Base-by-base conservation (phyloP, 2,797 vertebrate genomes). In the Lepus townsendii region DNA sequence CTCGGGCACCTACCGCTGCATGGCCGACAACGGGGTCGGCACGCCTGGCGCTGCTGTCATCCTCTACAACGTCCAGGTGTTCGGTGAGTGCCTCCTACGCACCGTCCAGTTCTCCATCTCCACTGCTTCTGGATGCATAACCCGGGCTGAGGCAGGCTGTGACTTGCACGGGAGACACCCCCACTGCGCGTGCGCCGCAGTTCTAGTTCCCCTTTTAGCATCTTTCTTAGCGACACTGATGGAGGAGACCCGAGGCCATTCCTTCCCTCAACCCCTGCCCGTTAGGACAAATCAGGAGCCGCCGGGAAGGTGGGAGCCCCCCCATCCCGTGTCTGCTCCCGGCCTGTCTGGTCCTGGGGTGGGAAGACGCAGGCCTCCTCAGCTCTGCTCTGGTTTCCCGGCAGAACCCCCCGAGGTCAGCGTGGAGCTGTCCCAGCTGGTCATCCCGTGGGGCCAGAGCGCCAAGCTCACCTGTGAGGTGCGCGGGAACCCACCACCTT, bases 391-490 rank as follows among this genome's bases (percentile, higher is more conserved):
- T 89, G 88, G 26, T 90, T 87, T 90, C 47, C 7, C 0, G 38
- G 0, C 99, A 99, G 99, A 99, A 93, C 99, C 99, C 50, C 99
- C 99, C 0, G 99, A 99, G 97, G 99, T 99, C 98, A 99, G 98
- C 1, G 97, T 99, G 98, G 99, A 99, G 98, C 98, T 99, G 94
- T 99, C 99, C 92, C 99, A 99, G 97, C 95, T 98, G 97, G 98
- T 99, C 93, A 99, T 98, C 3, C 95, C 97, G 0, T 99, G 99
- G 97, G 99, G 99, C 1, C 99, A 99, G 96, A 99, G 98, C 0
- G 99, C 99, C 97, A 99, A 99, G 93, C 99, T 99, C 97, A 98
- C 97, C 85, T 99, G 99, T 32, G 98, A 99, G 97, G 98, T 98
- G 69, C 99, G 98, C 0, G 99, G 99, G 50, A 99, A 99, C 96